Evolutionary conservation across 2,113 vertebrate genomes (phyloP).

Genomic region (Acrocephalus arundinaceus): DNA sequence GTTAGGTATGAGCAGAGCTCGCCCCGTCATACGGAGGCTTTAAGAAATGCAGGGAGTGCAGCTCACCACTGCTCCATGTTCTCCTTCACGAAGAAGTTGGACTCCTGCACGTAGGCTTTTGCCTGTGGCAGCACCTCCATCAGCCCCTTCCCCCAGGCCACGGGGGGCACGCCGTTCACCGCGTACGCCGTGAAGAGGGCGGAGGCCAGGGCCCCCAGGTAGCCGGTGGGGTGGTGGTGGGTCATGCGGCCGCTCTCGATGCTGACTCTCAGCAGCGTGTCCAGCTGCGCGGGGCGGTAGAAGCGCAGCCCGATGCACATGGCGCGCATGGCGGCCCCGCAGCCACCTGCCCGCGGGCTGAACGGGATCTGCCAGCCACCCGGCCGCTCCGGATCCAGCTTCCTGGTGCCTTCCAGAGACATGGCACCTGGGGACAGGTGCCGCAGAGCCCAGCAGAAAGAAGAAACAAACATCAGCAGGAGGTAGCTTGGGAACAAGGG

Average conservation of each 20-base stretch:
- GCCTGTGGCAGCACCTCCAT: conserved; percentile 74
- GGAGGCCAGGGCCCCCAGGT: conserved; percentile 78
- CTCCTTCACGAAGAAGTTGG: conserved; percentile 69
- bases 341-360: conserved; percentile 68
- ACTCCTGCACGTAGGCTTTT: conserved; percentile 65
- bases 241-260: conserved; percentile 85
- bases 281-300: conserved; percentile 41
- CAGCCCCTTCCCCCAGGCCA: conserved; percentile 77
- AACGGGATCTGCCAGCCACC: conserved; percentile 75
- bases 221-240: conserved; percentile 85
- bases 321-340: conserved; percentile 83
- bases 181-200: conserved; percentile 81
- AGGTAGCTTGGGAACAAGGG: not conserved
- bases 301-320: conserved; percentile 85
- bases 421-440: conserved; percentile 35
- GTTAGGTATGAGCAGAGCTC: not conserved
- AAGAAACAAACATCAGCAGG: not conserved
- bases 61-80: conserved; percentile 80
- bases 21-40: fast-evolving
- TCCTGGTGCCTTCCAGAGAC: not conserved
- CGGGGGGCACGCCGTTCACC: conserved; percentile 51
- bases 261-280: conserved; percentile 75
- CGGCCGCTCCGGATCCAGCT: not conserved
- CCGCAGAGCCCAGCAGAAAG: not conserved
- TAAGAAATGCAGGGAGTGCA: not conserved